A percentile compares a stretch with the other conserved stretches of the same genome.
These are phyloP conservation scores for Limosa lapponica DNA, from an alignment of 2,797 vertebrate genomes.

Conservation along the genomic window DNA sequence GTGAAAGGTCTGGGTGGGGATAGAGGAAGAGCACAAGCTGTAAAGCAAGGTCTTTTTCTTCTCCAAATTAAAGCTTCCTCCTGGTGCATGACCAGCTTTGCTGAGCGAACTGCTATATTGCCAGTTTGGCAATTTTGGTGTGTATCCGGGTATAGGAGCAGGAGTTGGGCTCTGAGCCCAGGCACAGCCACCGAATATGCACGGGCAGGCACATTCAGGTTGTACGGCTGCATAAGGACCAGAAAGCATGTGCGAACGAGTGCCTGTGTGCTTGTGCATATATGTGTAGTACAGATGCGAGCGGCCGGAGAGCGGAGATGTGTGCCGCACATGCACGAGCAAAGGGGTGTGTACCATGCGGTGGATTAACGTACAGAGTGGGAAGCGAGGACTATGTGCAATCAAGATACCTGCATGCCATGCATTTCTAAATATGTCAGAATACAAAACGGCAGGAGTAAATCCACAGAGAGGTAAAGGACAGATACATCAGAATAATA, in stretches of 20 bases:
- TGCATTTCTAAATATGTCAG: not conserved
- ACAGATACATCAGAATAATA: accelerated
- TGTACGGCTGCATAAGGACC: not conserved
- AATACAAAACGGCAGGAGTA: not conserved
- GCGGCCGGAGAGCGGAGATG: not conserved
- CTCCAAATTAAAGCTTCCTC: constrained; percentile 5
- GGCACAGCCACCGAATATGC: not conserved
- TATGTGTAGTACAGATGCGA: not conserved
- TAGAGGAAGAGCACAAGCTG: not conserved
- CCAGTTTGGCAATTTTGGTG: not conserved
- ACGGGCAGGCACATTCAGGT: not conserved
- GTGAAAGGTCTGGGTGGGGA: constrained; percentile 12
- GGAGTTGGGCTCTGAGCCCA: not conserved
- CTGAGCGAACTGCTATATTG: not conserved
- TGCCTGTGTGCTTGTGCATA: not conserved
- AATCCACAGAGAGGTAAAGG: not conserved
- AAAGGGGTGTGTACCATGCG: constrained; percentile 55
- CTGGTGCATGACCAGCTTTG: not conserved
- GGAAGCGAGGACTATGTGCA: not conserved
- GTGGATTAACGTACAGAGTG: not conserved
- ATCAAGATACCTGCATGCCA: constrained; percentile 28
- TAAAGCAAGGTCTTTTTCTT: not conserved
- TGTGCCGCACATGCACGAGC: not conserved
- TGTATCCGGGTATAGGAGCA: not conserved
- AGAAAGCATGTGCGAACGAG: not conserved